phyloP scores from a whole-genome alignment of 2,797 vertebrate genomes.

The Channa striata region DNA sequence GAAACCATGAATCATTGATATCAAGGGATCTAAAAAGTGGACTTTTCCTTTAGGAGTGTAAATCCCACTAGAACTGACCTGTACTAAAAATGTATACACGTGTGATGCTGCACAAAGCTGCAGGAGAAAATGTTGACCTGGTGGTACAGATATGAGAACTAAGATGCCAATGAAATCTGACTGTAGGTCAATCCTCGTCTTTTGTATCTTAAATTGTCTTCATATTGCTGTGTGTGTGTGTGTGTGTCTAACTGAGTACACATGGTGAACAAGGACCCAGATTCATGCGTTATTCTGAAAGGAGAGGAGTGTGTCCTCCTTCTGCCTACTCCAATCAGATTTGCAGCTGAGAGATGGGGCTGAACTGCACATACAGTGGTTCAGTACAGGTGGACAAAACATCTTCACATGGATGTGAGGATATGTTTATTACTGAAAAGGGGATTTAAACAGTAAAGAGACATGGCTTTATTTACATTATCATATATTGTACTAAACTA shows the following conservation, averaged over 20 bases:
- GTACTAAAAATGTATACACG: slow-evolving; percentile 22
- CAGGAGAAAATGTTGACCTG: slow-evolving; percentile 7
- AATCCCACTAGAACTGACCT: slow-evolving; percentile 40
- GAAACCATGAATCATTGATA: neutral
- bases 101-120: neutral
- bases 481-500: slow-evolving; percentile 7
- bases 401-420: neutral
- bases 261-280: slow-evolving; percentile 39
- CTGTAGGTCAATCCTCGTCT: slow-evolving; percentile 26
- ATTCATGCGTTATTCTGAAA: slow-evolving; percentile 21
- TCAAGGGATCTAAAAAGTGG: neutral
- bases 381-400: neutral
- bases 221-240: neutral
- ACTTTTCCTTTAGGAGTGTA: slow-evolving; percentile 5
- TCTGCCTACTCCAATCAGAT: slow-evolving; percentile 69
- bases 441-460: neutral
- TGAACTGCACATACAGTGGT: slow-evolving; percentile 1
- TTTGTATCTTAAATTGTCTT: slow-evolving; percentile 8
- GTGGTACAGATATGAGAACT: slow-evolving; percentile 36
- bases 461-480: neutral
- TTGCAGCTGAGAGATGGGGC: slow-evolving; percentile 5
- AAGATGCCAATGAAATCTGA: slow-evolving; percentile 3
- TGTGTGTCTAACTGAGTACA: slow-evolving; percentile 28
- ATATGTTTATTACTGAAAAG: neutral
- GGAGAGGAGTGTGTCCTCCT: slow-evolving; percentile 58